Conservation (phyloP, 1,140 invertebrate species). For the Euborellia annulipes region DNA sequence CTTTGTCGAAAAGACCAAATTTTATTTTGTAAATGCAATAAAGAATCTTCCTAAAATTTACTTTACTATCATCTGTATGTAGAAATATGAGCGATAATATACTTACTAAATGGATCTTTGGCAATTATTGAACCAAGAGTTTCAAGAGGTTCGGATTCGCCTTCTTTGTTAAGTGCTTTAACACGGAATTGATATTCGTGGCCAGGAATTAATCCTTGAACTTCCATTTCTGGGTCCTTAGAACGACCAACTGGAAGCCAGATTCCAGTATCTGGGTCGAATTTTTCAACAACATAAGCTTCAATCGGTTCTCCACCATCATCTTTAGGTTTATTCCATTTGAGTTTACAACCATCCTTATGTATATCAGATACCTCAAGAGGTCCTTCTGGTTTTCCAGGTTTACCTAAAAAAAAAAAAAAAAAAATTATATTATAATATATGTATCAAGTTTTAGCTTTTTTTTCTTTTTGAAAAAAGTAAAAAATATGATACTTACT, state of each 20-base stretch:
- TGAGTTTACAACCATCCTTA: conserved; percentile 87
- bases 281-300: conserved; percentile 90
- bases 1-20: not conserved
- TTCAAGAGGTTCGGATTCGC: conserved; percentile 91
- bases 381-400: conserved; percentile 84
- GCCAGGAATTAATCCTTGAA: conserved; percentile 74
- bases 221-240: conserved; percentile 68
- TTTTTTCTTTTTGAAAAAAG: not conserved
- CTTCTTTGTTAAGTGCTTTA: conserved; percentile 91
- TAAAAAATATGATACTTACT: conserved; percentile 40
- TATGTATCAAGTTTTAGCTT: not conserved
- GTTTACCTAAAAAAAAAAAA: conserved; percentile 44
- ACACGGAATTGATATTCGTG: conserved; percentile 98
- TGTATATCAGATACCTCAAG: conserved; percentile 87
- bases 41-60: too few species aligned
- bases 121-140: conserved; percentile 82
- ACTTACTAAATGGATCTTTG: conserved; percentile 91
- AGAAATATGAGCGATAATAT: conserved; percentile 8
- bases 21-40: conserved; percentile 2
- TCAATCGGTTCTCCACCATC: conserved; percentile 93
- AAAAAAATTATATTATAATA: conserved; percentile 1
- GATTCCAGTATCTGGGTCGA: conserved; percentile 75
- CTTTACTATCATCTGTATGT: conserved; percentile 3
- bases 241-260: conserved; percentile 80
- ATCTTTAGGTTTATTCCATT: conserved; percentile 96